Evolutionary conservation across 2,797 vertebrate genomes (phyloP), one percentile per base, ranked within the genome.

Genomic region (Poeciliopsis gracilis): DNA sequence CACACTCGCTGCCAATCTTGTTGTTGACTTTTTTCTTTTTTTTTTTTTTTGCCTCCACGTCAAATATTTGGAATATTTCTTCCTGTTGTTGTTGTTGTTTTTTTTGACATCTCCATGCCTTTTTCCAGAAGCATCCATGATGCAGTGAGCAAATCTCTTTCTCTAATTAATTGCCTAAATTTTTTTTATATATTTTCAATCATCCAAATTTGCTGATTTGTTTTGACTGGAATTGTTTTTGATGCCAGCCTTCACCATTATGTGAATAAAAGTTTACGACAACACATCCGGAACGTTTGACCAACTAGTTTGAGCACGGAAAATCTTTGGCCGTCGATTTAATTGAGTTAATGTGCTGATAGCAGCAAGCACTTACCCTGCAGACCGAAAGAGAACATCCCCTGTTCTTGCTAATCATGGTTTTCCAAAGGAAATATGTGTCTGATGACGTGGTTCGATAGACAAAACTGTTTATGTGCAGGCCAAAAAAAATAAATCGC

Each of bases 21-120:
- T 47, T 87, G 77, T 82, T 84, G 84, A 78, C 82, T 87, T 81
- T 77, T 79, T 53, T 55, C 5, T n/a, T n/a, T n/a, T n/a, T n/a
- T 30, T 30, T 33, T 33, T 33, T 33, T 33, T 57, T 57, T 69
- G 80, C 73, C 77, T 86, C 61, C 30, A 61, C 51, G 76, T 86
- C 66, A 30, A 77, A 77, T 71, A 63, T 77, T 66, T 73, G 30
- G 78, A 84, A 57, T 83, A 78, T 70, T 55, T 80, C 72, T 33
- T 78, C 53, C 77, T 69, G 71, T 30, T 46, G 18, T 76, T 72
- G 72, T 38, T 41, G 6, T 41, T 77, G 85, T 86, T 16, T 38
- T 66, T 67, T 69, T 69, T 43, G 23, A 43, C 66, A 69, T 69
- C 25, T 45, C 25, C 61, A 77, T 72, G 75, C 81, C 72, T 76